phyloP scores from a whole-genome alignment of 2,888 invertebrate species.

The Timema cristinae region DNA sequence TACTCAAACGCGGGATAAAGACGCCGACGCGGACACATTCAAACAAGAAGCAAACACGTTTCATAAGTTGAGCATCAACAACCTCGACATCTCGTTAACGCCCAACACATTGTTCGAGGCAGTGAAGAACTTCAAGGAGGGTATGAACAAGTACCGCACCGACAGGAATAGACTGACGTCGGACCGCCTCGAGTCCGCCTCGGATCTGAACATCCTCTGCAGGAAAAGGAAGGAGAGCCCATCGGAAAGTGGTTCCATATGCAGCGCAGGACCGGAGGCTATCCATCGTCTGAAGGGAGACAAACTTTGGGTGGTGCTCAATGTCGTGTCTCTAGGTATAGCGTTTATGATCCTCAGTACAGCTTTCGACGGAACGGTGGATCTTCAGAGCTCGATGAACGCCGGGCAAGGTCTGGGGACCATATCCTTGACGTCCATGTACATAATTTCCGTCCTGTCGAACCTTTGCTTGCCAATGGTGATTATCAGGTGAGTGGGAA shows the following conservation, averaged over 20 bases:
- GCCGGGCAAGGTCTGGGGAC: conserved; percentile 48
- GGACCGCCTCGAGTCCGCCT: neutral
- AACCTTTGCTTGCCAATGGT: conserved; percentile 51
- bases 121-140: neutral
- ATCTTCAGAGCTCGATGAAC: conserved; percentile 53
- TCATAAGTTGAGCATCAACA: no score
- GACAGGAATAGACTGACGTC: neutral
- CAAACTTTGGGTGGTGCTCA: conserved; percentile 11
- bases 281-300: neutral
- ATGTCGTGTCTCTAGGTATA: conserved; percentile 43
- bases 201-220: neutral
- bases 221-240: no score
- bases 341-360: conserved; percentile 65
- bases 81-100: no score
- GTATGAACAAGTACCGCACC: neutral
- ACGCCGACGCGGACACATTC: no score
- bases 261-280: no score
- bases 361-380: conserved; percentile 53
- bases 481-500: conserved; percentile 48
- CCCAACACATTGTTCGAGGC: neutral
- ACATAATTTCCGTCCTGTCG: conserved; percentile 51
- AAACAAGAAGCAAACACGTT: no score
- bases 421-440: conserved; percentile 51
- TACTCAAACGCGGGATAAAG: no score
- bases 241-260: no score